phyloP scores from a whole-genome alignment of 2,888 invertebrate species.

The Mimas tiliae region DNA sequence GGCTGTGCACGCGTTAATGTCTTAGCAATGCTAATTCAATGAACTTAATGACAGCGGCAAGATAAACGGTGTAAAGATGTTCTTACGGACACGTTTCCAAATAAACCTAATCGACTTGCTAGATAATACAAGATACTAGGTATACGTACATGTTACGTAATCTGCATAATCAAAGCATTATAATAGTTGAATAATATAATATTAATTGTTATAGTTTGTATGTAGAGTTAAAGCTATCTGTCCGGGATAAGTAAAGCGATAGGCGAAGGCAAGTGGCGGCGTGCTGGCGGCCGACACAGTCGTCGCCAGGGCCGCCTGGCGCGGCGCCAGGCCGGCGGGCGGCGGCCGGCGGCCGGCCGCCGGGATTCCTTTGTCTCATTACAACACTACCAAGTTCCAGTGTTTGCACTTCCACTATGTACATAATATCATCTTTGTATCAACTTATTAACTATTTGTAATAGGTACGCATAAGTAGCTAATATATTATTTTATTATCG shows the following conservation, averaged over 20 bases:
- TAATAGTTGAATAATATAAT: not conserved
- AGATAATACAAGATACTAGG: not conserved
- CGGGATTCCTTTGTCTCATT: constrained; percentile 85
- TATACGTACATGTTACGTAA: not conserved
- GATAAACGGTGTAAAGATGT: too few relatives aligned
- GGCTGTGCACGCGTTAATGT: too few relatives aligned
- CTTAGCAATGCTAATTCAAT: too few relatives aligned
- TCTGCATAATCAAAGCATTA: not conserved
- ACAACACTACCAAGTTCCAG: constrained; percentile 58
- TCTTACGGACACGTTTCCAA: constrained; percentile 2
- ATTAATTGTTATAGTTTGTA: not conserved
- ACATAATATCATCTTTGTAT: not conserved
- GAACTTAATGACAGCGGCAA: too few relatives aligned
- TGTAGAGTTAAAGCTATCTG: constrained; percentile 19
- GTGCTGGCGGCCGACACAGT: constrained; percentile 73
- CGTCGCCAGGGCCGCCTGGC: constrained; percentile 83
- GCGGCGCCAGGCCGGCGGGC: constrained; percentile 84
- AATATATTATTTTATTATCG: too few relatives aligned
- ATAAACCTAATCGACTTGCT: not conserved
- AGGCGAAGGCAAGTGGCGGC: constrained; percentile 55
- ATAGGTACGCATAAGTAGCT: too few relatives aligned
- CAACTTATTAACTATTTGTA: not conserved
- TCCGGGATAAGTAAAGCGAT: constrained; percentile 38
- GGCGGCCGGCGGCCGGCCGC: constrained; percentile 77
- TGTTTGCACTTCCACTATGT: constrained; percentile 33